Percentiles rank a stretch among this genome's conserved stretches.
Evolutionary conservation across 2,113 vertebrate species (phyloP).

Genomic region (Ursus arctos): DNA sequence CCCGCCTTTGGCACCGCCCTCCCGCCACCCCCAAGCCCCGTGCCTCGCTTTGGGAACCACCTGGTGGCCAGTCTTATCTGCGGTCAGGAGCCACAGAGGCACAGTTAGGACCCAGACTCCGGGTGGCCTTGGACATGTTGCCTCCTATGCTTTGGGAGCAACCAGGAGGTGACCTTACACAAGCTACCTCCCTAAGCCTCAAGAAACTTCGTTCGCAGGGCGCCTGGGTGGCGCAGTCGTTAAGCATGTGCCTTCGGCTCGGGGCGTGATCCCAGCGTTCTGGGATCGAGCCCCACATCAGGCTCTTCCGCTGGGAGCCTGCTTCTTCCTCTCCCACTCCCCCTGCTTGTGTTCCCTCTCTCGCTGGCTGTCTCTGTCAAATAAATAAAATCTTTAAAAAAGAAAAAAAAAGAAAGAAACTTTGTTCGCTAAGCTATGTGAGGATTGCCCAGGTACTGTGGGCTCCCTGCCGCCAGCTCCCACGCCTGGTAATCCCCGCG

Average conservation of each 20-base stretch:
- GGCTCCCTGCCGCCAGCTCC: not conserved
- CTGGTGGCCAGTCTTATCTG: fast-evolving
- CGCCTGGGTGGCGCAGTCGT: no score
- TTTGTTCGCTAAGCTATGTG: not conserved
- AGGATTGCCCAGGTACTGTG: fast-evolving
- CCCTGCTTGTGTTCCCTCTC: no score
- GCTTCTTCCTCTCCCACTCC: no score
- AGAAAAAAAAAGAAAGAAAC: not conserved
- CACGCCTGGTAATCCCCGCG: not conserved
- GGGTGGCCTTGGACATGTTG: not conserved
- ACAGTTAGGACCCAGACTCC: not conserved
- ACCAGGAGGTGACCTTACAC: not conserved
- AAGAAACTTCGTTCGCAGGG: not conserved
- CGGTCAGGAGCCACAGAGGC: not conserved
- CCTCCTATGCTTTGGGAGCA: not conserved
- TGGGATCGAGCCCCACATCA: no score
- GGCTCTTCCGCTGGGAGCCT: no score
- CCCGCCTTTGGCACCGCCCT: not conserved
- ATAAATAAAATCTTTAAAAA: no score
- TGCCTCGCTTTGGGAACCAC: not conserved
- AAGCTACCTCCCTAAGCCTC: not conserved
- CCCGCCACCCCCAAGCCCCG: not conserved
- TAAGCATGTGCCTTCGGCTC: no score
- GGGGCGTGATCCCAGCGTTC: no score
- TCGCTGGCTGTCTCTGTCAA: no score